Evolutionary conservation across 2,797 vertebrate genomes (phyloP).

Genomic region (Oreortyx pictus): DNA sequence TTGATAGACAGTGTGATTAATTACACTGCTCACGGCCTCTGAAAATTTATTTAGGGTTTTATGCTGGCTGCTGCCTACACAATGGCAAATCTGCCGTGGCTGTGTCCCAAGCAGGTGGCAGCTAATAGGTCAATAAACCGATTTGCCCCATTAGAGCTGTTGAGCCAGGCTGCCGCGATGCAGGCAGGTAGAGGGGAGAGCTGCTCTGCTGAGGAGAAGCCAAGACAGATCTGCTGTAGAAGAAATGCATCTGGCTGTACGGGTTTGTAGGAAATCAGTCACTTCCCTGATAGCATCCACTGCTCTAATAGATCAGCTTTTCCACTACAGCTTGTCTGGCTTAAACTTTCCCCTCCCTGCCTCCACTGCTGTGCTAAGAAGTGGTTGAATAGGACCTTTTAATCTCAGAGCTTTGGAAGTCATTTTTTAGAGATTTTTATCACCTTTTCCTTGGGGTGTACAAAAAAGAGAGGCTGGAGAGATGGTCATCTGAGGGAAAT

Average conservation of each 20-base stretch:
- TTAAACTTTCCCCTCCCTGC: background rate
- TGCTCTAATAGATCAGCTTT: slow-evolving; percentile 17
- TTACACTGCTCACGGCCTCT: background rate
- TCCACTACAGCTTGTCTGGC: slow-evolving; percentile 1
- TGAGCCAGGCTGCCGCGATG: background rate
- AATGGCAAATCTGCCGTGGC: background rate
- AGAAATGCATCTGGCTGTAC: background rate
- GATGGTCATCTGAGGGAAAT: background rate
- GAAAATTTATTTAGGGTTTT: slow-evolving; percentile 28
- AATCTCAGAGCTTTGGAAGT: background rate
- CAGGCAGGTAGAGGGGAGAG: background rate
- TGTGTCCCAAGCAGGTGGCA: slow-evolving; percentile 32
- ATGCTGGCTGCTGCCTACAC: slow-evolving; percentile 18
- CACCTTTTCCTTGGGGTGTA: background rate
- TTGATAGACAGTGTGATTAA: slow-evolving; percentile 6
- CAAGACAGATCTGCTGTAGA: background rate
- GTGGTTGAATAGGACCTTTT: background rate
- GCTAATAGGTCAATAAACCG: slow-evolving; percentile 29
- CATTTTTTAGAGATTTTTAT: background rate
- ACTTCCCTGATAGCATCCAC: background rate
- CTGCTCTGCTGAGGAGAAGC: background rate
- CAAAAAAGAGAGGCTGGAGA: background rate
- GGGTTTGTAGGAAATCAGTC: slow-evolving; percentile 1
- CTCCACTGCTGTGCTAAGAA: background rate
- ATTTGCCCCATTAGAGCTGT: background rate